These are phyloP conservation scores for Drosophila repleta DNA, from an alignment of 1,140 invertebrate species.

Conservation along the genomic window DNA sequence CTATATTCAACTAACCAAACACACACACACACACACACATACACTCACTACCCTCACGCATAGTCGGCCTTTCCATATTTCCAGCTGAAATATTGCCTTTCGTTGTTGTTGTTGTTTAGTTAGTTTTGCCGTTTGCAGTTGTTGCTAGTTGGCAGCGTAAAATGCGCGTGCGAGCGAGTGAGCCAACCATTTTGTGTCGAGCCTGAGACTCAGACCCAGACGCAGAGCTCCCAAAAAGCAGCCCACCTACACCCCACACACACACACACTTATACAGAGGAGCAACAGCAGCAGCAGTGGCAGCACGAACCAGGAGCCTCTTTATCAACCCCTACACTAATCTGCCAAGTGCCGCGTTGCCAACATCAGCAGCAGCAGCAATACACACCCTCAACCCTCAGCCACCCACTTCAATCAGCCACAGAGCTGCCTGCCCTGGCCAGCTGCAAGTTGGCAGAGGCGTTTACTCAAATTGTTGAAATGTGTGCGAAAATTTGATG, in stretches of 20 bases:
- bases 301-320: constrained; percentile 25
- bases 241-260: background rate
- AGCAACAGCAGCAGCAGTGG: background rate
- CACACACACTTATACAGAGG: background rate
- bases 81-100: constrained; percentile 72
- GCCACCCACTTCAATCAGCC: constrained; percentile 1
- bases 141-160: constrained; percentile 36
- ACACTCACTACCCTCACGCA: too few species aligned
- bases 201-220: constrained; percentile 1
- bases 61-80: constrained; percentile 66
- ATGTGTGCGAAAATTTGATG: constrained; percentile 8
- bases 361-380: constrained; percentile 2
- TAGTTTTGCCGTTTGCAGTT: constrained; percentile 49
- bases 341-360: constrained; percentile 26
- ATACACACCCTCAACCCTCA: background rate
- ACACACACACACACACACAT: constrained; percentile 15
- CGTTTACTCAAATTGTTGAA: constrained; percentile 24
- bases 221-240: background rate
- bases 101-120: constrained; percentile 51
- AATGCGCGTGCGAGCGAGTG: constrained; percentile 39
- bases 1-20: constrained; percentile 14
- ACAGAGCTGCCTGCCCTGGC: too few species aligned
- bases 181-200: constrained; percentile 47
- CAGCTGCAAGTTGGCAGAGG: background rate
- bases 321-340: constrained; percentile 48